phyloP scores from a whole-genome alignment of 2,113 vertebrate species.

The Xiphias gladius region DNA sequence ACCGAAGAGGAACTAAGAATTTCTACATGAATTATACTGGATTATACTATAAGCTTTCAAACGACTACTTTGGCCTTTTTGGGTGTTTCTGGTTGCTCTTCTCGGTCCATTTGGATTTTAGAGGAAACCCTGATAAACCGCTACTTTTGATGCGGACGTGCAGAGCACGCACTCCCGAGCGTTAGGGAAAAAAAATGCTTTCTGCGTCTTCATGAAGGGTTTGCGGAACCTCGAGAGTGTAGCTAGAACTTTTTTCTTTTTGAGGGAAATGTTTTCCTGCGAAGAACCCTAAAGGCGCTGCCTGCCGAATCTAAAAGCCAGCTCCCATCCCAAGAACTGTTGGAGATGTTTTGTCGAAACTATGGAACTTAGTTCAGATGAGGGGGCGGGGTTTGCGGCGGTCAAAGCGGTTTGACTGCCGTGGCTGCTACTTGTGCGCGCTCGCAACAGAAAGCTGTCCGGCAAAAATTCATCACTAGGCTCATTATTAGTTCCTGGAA shows the following conservation, averaged over 20 bases:
- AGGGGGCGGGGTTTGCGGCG: too few relatives aligned
- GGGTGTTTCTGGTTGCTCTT: not conserved
- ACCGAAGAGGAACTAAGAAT: slow-evolving; percentile 5
- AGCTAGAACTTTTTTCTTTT: not conserved
- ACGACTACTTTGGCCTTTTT: not conserved
- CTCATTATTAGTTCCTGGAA: too few relatives aligned
- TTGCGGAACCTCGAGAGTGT: not conserved
- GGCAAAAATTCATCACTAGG: too few relatives aligned
- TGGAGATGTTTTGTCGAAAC: too few relatives aligned
- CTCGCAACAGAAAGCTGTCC: too few relatives aligned
- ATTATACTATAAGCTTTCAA: not conserved
- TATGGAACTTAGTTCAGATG: too few relatives aligned
- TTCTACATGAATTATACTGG: not conserved
- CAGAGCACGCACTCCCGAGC: not conserved
- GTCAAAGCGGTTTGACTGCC: too few relatives aligned
- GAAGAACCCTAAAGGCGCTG: not conserved
- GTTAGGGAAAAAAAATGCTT: not conserved
- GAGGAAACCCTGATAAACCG: not conserved
- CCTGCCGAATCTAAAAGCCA: not conserved
- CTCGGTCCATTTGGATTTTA: not conserved
- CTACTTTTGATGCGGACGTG: not conserved
- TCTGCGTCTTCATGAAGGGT: not conserved
- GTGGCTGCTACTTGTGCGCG: too few relatives aligned
- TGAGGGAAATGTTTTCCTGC: too few relatives aligned
- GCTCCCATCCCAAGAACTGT: not conserved